phyloP scores from a whole-genome alignment of 2,888 invertebrate species.

The Malthinus flaveolus region DNA sequence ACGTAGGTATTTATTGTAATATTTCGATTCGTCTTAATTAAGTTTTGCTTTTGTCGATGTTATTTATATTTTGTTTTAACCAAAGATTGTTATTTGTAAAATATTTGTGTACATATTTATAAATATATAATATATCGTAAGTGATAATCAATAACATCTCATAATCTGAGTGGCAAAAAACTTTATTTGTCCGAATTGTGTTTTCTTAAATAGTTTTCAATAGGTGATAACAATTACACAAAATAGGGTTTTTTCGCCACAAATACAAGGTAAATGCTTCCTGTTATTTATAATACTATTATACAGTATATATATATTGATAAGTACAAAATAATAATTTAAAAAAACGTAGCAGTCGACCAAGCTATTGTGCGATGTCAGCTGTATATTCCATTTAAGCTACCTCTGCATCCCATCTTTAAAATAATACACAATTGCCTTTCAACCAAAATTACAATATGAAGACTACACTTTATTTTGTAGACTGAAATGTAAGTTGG shows the following conservation, averaged over 20 bases:
- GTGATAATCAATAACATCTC: conserved; percentile 30
- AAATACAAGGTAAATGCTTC: conserved; percentile 52
- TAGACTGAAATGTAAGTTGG: conserved; percentile 1
- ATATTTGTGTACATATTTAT: conserved; percentile 50
- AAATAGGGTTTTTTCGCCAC: conserved; percentile 33
- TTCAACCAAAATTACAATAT: conserved; percentile 20
- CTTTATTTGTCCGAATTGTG: conserved; percentile 7
- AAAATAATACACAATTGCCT: conserved; percentile 15
- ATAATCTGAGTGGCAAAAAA: conserved; percentile 22
- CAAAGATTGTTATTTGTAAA: conserved; percentile 54
- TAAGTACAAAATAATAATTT: conserved; percentile 50
- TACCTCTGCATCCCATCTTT: conserved; percentile 40
- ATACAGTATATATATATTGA: conserved; percentile 47
- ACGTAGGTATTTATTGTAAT: conserved; percentile 17
- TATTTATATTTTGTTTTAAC: conserved; percentile 45
- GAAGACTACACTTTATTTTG: background rate
- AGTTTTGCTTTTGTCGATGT: conserved; percentile 38
- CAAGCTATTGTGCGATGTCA: conserved; percentile 44
- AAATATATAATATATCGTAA: conserved; percentile 18
- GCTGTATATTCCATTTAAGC: conserved; percentile 47
- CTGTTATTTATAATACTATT: conserved; percentile 47
- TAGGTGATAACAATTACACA: conserved; percentile 4
- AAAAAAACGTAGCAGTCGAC: conserved; percentile 42
- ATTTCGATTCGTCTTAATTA: conserved; percentile 24
- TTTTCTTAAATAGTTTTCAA: no score